Percentiles rank a stretch among this genome's conserved stretches.
Conservation (phyloP, 2,888 invertebrate species). For the Sinohyriopsis cumingii region DNA sequence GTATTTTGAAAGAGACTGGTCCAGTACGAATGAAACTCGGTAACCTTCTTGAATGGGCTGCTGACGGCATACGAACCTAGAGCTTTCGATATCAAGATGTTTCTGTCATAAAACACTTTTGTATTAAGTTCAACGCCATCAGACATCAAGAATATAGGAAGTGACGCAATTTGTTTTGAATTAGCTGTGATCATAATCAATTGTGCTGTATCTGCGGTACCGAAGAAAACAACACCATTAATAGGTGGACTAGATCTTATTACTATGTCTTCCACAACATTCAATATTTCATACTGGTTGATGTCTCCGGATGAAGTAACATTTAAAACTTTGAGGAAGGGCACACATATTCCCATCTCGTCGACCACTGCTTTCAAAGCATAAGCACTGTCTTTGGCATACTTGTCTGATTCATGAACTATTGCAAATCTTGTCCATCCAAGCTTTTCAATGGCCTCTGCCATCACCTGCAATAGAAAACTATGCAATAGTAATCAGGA, state of each 20-base stretch:
- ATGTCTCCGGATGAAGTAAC: background rate
- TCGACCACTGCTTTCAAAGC: background rate
- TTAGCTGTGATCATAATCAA: slow-evolving; percentile 1
- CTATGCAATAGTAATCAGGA: background rate
- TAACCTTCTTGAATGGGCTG: too few relatives aligned
- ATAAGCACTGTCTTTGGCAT: slow-evolving; percentile 7
- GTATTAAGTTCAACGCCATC: background rate
- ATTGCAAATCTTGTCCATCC: slow-evolving; percentile 19
- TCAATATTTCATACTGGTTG: background rate
- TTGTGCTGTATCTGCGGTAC: background rate
- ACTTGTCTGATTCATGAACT: slow-evolving; percentile 10
- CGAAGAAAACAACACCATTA: slow-evolving; percentile 14
- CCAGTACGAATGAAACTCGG: too few relatives aligned
- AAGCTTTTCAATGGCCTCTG: slow-evolving; percentile 3
- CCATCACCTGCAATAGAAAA: slow-evolving; percentile 9
- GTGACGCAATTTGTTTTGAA: background rate
- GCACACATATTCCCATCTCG: slow-evolving; percentile 5
- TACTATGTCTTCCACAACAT: background rate
- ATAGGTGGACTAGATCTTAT: slow-evolving; percentile 8
- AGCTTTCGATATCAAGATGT: too few relatives aligned
- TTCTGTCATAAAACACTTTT: too few relatives aligned
- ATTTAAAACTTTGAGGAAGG: background rate
- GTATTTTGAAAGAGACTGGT: too few relatives aligned
- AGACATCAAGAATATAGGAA: slow-evolving; percentile 12
- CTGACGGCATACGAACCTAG: too few relatives aligned